These are phyloP conservation scores for Anagrus nilaparvatae DNA, from an alignment of 1,140 invertebrate species.

Conservation along the genomic window DNA sequence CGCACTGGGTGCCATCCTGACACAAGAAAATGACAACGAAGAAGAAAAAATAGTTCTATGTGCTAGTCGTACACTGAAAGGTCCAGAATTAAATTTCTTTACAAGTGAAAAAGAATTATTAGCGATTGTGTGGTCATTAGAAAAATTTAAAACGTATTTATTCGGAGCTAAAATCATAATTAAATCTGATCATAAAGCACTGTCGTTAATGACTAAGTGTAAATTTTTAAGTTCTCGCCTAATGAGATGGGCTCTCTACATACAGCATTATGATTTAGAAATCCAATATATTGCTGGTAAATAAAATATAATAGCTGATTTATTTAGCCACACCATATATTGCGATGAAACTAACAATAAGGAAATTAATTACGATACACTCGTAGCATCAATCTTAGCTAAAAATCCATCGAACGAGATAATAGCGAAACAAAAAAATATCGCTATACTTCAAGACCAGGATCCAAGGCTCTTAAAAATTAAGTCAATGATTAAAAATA, in stretches of 20 bases:
- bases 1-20: neutral
- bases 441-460: too few relatives aligned
- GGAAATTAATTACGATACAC: too few relatives aligned
- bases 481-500: too few relatives aligned
- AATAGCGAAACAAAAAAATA: too few relatives aligned
- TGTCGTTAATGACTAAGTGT: neutral
- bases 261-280: conserved; percentile 1
- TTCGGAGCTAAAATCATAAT: neutral
- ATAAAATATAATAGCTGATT: conserved; percentile 6
- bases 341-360: too few relatives aligned
- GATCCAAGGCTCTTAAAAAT: too few relatives aligned
- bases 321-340: too few relatives aligned
- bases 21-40: neutral
- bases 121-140: conserved; percentile 1
- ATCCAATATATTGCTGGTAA: conserved; percentile 1
- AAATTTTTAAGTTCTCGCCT: neutral
- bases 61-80: neutral
- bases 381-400: too few relatives aligned
- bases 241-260: neutral
- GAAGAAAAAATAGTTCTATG: neutral
- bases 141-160: conserved; percentile 4
- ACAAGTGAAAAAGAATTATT: conserved; percentile 3
- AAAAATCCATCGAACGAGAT: too few relatives aligned
- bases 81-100: conserved; percentile 1
- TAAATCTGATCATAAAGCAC: conserved; percentile 1